phyloP scores from a whole-genome alignment of 2,797 vertebrate genomes.

The Phataginus tetradactyla region DNA sequence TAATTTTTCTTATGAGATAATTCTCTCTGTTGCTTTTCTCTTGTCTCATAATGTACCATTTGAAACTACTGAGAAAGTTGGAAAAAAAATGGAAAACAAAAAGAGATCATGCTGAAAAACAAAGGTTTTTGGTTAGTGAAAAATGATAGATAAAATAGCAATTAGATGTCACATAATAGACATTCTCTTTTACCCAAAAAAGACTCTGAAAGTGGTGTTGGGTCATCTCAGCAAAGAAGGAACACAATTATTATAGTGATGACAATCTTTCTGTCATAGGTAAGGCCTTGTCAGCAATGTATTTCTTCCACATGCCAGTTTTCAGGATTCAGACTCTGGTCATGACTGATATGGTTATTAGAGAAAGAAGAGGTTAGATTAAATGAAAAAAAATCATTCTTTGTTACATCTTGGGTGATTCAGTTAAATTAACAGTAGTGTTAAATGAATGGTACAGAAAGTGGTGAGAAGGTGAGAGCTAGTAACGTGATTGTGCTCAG shows the following conservation, averaged over 20 bases:
- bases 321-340: not conserved
- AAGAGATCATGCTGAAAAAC: not conserved
- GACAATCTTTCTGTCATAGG: constrained; percentile 21
- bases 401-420: not conserved
- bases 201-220: constrained; percentile 55
- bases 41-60: not conserved
- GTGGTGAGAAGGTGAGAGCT: not conserved
- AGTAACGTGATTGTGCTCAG: not conserved
- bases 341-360: not conserved
- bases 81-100: not conserved
- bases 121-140: constrained; percentile 16
- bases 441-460: not conserved
- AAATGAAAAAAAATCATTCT: not conserved
- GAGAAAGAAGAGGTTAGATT: constrained; percentile 1
- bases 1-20: not conserved
- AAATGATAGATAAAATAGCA: not conserved
- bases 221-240: constrained; percentile 57
- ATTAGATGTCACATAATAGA: constrained; percentile 17
- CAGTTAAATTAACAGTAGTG: not conserved
- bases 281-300: constrained; percentile 59
- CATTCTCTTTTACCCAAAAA: constrained; percentile 50
- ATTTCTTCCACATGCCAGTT: not conserved
- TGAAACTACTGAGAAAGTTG: not conserved
- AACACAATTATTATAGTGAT: constrained; percentile 63
- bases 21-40: constrained; percentile 10